Conservation (phyloP, 1,140 invertebrate species). For the Scaptomyza hsui region DNA sequence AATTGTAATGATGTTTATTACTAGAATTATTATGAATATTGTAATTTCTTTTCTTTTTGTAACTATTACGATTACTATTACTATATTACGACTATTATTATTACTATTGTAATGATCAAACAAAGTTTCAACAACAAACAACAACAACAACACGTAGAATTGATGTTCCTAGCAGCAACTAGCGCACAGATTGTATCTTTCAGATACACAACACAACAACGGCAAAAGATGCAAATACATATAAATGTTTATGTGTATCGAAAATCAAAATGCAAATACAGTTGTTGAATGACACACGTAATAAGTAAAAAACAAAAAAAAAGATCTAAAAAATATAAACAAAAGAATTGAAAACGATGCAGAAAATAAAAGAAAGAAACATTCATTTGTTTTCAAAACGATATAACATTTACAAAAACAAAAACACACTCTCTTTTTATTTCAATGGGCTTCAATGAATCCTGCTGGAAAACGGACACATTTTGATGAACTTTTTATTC, state of each 20-base stretch:
- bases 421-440: conserved; percentile 38
- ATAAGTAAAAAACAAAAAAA: conserved; percentile 13
- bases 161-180: conserved; percentile 68
- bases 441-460: conserved; percentile 1
- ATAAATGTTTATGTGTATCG: neutral
- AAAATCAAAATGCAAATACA: conserved; percentile 27
- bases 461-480: no score
- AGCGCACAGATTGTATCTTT: conserved; percentile 30
- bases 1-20: conserved; percentile 29
- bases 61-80: conserved; percentile 30
- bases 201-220: conserved; percentile 20
- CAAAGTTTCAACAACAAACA: conserved; percentile 5
- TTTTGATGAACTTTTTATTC: no score
- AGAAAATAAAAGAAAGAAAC: conserved; percentile 66
- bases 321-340: conserved; percentile 20
- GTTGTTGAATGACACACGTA: conserved; percentile 23
- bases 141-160: conserved; percentile 45
- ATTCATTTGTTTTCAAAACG: conserved; percentile 64
- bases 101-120: conserved; percentile 42
- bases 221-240: conserved; percentile 31
- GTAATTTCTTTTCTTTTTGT: conserved; percentile 13
- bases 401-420: conserved; percentile 47
- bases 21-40: conserved; percentile 39
- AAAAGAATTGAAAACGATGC: conserved; percentile 28
- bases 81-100: conserved; percentile 26